A percentile compares a stretch with the other conserved stretches of the same genome.
phyloP scores from a whole-genome alignment of 1,140 invertebrate species.

The Aphis craccivora region DNA sequence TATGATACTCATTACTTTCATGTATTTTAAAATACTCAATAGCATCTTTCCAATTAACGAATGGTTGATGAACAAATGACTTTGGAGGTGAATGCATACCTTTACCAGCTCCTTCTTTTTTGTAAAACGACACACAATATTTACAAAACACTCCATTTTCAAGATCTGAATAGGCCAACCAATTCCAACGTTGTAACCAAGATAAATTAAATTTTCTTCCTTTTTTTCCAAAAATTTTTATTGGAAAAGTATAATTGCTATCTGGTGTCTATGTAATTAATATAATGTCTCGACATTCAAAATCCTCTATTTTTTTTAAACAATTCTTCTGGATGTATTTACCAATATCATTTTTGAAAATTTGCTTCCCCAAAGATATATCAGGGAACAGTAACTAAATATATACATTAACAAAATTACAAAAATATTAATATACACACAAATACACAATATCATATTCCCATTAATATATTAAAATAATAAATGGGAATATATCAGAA shows the following conservation, averaged over 20 bases:
- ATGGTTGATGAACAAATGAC: conserved; percentile 11
- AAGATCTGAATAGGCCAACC: too few species aligned
- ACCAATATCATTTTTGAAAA: conserved; percentile 27
- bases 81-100: conserved; percentile 29
- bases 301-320: conserved; percentile 10
- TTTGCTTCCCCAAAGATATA: not conserved
- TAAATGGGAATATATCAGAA: too few species aligned
- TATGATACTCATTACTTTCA: conserved; percentile 42
- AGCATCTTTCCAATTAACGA: conserved; percentile 9
- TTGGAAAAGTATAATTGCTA: conserved; percentile 11
- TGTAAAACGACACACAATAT: not conserved
- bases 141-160: not conserved
- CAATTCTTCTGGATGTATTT: not conserved
- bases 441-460: too few species aligned
- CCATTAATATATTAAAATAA: too few species aligned
- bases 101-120: not conserved
- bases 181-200: too few species aligned
- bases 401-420: not conserved
- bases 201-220: not conserved
- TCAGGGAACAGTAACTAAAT: not conserved
- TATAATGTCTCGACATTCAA: conserved; percentile 21
- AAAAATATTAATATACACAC: not conserved
- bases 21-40: conserved; percentile 38
- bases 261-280: not conserved
- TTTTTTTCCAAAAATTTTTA: conserved; percentile 2